Evolutionary conservation across 2,113 vertebrate genomes (phyloP), one percentile per base, ranked within the genome.

Genomic region (Trogon melanurus): DNA sequence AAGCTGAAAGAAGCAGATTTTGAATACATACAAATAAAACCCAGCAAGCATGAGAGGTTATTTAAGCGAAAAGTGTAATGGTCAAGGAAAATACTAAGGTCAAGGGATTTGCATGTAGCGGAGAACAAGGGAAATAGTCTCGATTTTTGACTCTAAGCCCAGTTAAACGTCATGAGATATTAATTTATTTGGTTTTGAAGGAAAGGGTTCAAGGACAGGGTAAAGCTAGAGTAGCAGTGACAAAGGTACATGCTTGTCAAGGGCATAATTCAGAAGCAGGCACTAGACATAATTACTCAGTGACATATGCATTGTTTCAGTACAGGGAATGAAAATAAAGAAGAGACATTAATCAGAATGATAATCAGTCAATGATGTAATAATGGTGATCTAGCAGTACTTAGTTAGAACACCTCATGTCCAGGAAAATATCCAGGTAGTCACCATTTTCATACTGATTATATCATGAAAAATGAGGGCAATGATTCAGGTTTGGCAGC

Each of bases 401-500:
- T 97, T 96, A 95, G 65, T 97, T 92, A 97, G 93, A 97, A 93
- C 91, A 97, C 67, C 95, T 98, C 79, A 78, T 72, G 94, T 94
- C 81, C 96, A 98, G 91, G 97, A 97, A 98, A 93, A 96, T 96
- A 97, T 96, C 93, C 95, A 98, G 94, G 94, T 97, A 97, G 92
- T 96, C 95, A 97, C 95, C 69, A 93, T 96, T 97, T 98, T 97
- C 92, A 89, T 96, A 96, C 96, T 96, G 97, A 98, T 98, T 97
- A 94, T 97, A 97, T 97, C 61, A 97, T 94, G 96, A 98, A 98
- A 97, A 98, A 98, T 97, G 95, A 98, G 85, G 71, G 83, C 96
- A 98, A 98, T 97, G 97, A 98, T 97, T 98, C 97, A 97, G 91
- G 72, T 97, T 98, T 98, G 98, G 97, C 98, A 98, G 97, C 74